phyloP scores from a whole-genome alignment of 2,888 invertebrate species.

The Caenorhabditis uteleia region DNA sequence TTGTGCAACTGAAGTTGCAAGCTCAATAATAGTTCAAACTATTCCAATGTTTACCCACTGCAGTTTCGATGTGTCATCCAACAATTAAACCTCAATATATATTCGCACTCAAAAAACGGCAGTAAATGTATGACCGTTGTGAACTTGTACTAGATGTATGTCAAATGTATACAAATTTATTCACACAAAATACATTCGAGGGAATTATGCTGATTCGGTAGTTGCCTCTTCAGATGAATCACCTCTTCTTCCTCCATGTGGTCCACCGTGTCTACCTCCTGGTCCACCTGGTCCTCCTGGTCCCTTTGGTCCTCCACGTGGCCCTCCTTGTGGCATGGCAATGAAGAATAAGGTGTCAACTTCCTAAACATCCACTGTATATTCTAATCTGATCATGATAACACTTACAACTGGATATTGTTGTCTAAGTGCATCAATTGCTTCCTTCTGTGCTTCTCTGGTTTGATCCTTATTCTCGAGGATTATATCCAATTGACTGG shows the following conservation, averaged over 20 bases:
- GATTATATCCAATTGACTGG: slow-evolving; percentile 22
- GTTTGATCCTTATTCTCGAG: slow-evolving; percentile 35
- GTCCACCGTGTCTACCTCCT: slow-evolving; percentile 8
- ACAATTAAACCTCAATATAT: too few species aligned
- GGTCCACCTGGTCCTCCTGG: slow-evolving; percentile 12
- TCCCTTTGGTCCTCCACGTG: slow-evolving; percentile 11
- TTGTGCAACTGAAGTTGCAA: too few species aligned
- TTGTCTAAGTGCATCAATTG: slow-evolving; percentile 12
- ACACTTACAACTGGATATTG: slow-evolving; percentile 4
- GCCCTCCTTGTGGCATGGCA: slow-evolving; percentile 7
- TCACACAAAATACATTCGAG: not conserved
- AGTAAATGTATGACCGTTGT: not conserved
- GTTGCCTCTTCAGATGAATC: slow-evolving; percentile 2
- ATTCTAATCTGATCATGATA: too few species aligned
- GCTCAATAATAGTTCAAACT: too few species aligned
- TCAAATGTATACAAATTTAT: not conserved
- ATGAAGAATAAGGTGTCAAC: slow-evolving; percentile 34
- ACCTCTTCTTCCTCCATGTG: slow-evolving; percentile 5
- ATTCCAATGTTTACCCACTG: too few species aligned
- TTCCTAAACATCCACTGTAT: too few species aligned
- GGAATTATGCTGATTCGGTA: not conserved
- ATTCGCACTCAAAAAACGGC: too few species aligned
- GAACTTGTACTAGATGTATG: not conserved
- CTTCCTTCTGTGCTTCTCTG: slow-evolving; percentile 3
- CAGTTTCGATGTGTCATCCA: too few species aligned